phyloP scores from a whole-genome alignment of 1,140 invertebrate species.

The Marisa cornuarietis region DNA sequence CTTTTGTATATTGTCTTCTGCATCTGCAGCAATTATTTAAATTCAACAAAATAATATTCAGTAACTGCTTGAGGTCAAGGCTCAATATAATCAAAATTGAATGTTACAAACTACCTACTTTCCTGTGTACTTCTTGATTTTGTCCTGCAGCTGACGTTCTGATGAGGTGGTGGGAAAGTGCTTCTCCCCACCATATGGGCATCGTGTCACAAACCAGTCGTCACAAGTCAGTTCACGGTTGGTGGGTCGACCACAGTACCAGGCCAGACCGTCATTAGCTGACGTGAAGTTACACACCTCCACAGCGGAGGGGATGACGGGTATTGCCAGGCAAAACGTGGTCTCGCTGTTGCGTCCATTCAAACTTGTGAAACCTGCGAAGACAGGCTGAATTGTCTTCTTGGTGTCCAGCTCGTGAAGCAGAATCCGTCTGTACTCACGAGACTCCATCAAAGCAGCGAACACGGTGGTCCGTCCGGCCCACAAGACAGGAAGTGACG shows the following conservation, averaged over 20 bases:
- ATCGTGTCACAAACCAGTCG: neutral
- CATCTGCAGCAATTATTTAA: no score
- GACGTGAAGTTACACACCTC: constrained; percentile 34
- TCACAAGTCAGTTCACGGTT: constrained; percentile 7
- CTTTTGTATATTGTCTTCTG: no score
- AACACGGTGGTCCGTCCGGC: constrained; percentile 22
- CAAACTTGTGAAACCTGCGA: constrained; percentile 1
- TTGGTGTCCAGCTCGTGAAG: neutral
- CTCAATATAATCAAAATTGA: no score
- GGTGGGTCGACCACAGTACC: constrained; percentile 35
- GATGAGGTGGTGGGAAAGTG: no score
- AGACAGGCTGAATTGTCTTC: neutral
- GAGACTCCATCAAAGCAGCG: constrained; percentile 21
- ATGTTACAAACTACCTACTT: no score
- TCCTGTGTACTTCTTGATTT: no score
- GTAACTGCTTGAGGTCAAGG: no score
- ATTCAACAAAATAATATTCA: no score
- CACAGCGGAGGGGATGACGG: constrained; percentile 24
- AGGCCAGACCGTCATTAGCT: constrained; percentile 30
- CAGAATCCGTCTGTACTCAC: constrained; percentile 16
- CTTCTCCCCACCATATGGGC: no score
- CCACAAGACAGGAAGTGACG: constrained; percentile 31
- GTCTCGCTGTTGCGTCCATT: neutral
- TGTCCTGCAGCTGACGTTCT: no score
- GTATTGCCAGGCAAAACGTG: constrained; percentile 29